Conservation (phyloP, 1,140 invertebrate species). For the Bicyclus anynana region DNA sequence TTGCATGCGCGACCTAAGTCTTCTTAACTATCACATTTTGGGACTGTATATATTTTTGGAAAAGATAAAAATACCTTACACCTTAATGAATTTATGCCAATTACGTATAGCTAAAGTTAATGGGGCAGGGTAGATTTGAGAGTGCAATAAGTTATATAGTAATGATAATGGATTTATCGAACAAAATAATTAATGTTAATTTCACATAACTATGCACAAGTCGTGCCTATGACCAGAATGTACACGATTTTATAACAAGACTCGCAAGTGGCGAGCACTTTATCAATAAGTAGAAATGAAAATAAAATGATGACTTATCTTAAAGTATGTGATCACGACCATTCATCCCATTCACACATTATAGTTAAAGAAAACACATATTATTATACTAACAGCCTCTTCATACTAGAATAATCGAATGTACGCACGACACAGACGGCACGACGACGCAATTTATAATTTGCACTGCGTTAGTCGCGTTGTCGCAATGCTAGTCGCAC, state of each 20-base stretch:
- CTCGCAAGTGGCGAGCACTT: constrained; percentile 54
- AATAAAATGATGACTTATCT: constrained; percentile 57
- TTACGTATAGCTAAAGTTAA: constrained; percentile 18
- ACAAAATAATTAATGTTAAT: constrained; percentile 12
- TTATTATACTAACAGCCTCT: too few species aligned
- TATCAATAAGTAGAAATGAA: constrained; percentile 52
- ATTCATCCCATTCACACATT: constrained; percentile 61
- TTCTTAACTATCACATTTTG: constrained; percentile 35
- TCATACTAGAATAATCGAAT: too few species aligned
- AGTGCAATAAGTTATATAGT: constrained; percentile 11
- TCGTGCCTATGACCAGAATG: constrained; percentile 67
- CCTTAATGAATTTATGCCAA: constrained; percentile 15
- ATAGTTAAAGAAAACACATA: constrained; percentile 62
- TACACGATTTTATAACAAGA: constrained; percentile 60
- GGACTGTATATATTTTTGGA: constrained; percentile 21
- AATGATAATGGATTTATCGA: constrained; percentile 15
- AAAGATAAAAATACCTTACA: constrained; percentile 11
- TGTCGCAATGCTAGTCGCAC: too few species aligned
- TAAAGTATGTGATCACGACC: constrained; percentile 54
- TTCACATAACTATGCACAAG: constrained; percentile 19
- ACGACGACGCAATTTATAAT: too few species aligned
- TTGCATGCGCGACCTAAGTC: constrained; percentile 28
- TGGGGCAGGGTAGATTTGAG: constrained; percentile 19
- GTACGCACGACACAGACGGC: too few species aligned
- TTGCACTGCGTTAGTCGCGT: too few species aligned